These are phyloP conservation scores for Eulimnadia texana DNA, from an alignment of 1,140 invertebrate genomes.

Conservation along the genomic window DNA sequence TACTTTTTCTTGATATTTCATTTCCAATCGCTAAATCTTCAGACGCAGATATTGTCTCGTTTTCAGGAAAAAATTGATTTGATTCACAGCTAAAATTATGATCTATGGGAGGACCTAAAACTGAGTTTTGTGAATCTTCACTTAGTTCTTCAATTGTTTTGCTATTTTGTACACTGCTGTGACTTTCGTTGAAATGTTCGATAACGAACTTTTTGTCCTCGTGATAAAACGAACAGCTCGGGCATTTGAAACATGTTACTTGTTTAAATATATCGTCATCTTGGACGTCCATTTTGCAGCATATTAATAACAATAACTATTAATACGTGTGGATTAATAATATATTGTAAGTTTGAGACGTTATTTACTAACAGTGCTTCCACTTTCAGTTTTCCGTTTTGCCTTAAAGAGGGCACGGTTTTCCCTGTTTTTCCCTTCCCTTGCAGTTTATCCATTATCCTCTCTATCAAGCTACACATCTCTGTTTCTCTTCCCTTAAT, in stretches of 20 bases:
- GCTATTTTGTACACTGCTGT: not conserved
- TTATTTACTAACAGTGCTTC: not conserved
- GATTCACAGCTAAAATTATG: not conserved
- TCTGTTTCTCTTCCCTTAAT: no score
- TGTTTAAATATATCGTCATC: slow-evolving; percentile 21
- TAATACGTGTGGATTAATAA: no score
- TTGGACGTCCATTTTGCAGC: slow-evolving; percentile 10
- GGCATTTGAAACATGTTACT: slow-evolving; percentile 27
- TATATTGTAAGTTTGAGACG: no score
- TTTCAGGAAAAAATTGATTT: not conserved
- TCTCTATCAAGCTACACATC: no score
- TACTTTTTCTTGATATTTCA: slow-evolving; percentile 8
- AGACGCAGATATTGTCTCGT: not conserved
- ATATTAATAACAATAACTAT: no score
- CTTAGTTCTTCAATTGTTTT: not conserved
- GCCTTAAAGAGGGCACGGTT: no score
- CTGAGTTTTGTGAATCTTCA: not conserved
- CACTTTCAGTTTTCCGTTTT: no score
- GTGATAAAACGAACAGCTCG: slow-evolving; percentile 25
- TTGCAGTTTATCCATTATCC: no score
- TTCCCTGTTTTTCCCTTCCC: no score
- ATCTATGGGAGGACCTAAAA: slow-evolving; percentile 26
- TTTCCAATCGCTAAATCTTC: not conserved
- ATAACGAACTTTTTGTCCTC: slow-evolving; percentile 21
- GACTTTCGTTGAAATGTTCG: slow-evolving; percentile 19